Evolutionary conservation across 64 coral and sea anemone genomes (phyloP).

Genomic region (Montipora sp.): DNA sequence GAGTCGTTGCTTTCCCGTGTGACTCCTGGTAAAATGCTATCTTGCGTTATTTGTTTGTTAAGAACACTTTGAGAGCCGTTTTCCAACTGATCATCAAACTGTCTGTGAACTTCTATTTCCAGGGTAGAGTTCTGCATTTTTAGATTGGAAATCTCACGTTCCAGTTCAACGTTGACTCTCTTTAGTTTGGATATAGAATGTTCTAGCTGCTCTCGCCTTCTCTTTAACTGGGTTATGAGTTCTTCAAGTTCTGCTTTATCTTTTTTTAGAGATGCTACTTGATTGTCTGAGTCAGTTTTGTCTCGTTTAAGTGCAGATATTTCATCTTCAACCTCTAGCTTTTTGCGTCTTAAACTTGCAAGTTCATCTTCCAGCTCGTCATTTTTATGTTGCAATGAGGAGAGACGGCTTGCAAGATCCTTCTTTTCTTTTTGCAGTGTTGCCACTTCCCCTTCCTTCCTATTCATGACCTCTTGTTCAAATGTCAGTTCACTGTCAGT

Average conservation of each 20-base stretch:
- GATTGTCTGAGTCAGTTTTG: constrained; percentile 87
- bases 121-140: constrained; percentile 70
- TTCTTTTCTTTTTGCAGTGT: constrained; percentile 72
- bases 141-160: constrained; percentile 78
- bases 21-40: neutral
- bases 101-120: constrained; percentile 58
- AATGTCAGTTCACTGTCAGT: constrained; percentile 62
- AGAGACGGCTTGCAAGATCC: constrained; percentile 67
- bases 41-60: constrained; percentile 5
- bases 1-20: neutral
- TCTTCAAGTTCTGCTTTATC: constrained; percentile 82
- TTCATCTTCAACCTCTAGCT: constrained; percentile 90
- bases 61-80: neutral
- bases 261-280: constrained; percentile 63
- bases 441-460: constrained; percentile 71
- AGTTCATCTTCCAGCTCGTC: constrained; percentile 90
- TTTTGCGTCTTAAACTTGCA: constrained; percentile 74
- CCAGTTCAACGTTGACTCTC: constrained; percentile 78
- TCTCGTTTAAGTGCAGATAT: constrained; percentile 92
- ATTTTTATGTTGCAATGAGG: constrained; percentile 79
- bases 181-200: constrained; percentile 67
- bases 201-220: constrained; percentile 69
- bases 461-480: constrained; percentile 48
- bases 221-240: constrained; percentile 53
- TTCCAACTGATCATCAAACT: neutral